Evolutionary conservation across 2,797 vertebrate species (phyloP).

Genomic region (Siniperca scherzeri): DNA sequence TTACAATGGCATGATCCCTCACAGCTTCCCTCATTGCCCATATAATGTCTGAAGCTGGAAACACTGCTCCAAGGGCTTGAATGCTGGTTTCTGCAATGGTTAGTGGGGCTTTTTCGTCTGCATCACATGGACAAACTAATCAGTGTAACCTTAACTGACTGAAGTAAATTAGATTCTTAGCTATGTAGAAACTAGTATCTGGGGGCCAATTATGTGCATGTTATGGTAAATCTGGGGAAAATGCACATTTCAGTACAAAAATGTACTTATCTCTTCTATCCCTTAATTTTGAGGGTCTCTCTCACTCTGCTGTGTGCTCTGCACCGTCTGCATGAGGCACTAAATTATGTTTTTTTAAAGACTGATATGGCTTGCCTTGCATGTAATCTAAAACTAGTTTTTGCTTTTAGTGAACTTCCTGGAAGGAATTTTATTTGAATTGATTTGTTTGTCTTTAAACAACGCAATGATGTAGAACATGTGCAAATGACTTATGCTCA

Average conservation of each 20-base stretch:
- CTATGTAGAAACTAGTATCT: background rate
- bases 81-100: slow-evolving; percentile 1
- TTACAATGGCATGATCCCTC: background rate
- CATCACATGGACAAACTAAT: background rate
- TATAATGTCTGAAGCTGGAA: background rate
- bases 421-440: background rate
- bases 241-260: background rate
- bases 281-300: background rate
- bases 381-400: background rate
- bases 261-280: background rate
- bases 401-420: background rate
- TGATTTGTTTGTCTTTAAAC: background rate
- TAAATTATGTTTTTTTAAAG: background rate
- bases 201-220: background rate
- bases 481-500: background rate
- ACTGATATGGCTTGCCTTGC: background rate
- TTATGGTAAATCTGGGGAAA: background rate
- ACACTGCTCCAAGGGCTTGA: background rate
- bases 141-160: background rate
- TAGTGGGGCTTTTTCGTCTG: background rate
- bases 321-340: background rate
- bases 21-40: background rate
- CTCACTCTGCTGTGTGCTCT: background rate
- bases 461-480: background rate
- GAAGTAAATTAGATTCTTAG: background rate